phyloP scores from a whole-genome alignment of 2,888 invertebrate genomes.

The Eupithecia abbreviata region DNA sequence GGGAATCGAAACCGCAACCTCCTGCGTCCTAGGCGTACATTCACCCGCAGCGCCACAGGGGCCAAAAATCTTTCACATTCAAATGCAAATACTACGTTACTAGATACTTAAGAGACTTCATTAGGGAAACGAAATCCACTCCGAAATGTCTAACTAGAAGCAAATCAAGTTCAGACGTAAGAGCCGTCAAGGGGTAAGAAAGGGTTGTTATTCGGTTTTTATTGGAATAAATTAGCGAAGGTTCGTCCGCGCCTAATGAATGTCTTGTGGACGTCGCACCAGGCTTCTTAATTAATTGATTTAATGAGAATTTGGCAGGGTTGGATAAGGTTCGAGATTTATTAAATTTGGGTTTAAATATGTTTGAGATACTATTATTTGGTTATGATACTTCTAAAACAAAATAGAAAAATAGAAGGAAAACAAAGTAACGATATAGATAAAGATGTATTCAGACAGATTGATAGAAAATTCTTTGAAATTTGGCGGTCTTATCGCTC shows the following conservation, averaged over 20 bases:
- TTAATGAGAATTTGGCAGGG: conserved; percentile 55
- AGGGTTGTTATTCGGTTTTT: conserved; percentile 60
- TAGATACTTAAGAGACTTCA: conserved; percentile 8
- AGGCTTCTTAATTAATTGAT: conserved; percentile 71
- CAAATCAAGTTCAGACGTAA: conserved; percentile 28
- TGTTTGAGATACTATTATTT: neutral
- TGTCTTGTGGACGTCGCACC: conserved; percentile 67
- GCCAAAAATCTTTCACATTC: neutral
- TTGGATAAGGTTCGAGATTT: conserved; percentile 27
- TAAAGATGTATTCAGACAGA: no score
- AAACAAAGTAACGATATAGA: no score
- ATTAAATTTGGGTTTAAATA: conserved; percentile 2
- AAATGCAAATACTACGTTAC: conserved; percentile 8
- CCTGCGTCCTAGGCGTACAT: no score
- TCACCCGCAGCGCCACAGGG: no score
- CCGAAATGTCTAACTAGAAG: conserved; percentile 16
- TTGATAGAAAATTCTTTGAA: no score
- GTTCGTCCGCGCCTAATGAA: conserved; percentile 69
- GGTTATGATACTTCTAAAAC: neutral
- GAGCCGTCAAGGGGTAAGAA: conserved; percentile 44
- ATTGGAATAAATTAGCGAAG: conserved; percentile 78
- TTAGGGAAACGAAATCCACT: conserved; percentile 8
- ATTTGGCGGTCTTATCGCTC: no score
- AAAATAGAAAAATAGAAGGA: neutral
- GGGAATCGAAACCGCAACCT: no score